These are phyloP conservation scores for Mizuhopecten yessoensis DNA, from an alignment of 1,140 invertebrate genomes.

Conservation along the genomic window DNA sequence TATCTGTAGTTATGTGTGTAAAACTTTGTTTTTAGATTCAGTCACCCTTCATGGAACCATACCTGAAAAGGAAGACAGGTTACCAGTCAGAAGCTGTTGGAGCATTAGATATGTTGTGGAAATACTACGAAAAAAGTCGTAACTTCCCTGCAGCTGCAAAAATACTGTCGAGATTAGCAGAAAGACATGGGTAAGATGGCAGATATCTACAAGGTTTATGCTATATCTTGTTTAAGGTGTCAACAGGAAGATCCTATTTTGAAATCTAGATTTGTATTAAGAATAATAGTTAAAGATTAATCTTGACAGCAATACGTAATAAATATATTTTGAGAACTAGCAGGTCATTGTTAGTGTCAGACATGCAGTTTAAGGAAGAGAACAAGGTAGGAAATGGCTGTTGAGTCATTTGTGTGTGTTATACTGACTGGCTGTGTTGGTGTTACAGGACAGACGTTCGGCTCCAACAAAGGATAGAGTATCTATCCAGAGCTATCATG, in stretches of 20 bases:
- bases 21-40: constrained; percentile 80
- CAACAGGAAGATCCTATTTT: too few species aligned
- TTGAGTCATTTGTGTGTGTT: too few species aligned
- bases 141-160: constrained; percentile 97
- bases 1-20: constrained; percentile 45
- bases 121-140: constrained; percentile 95
- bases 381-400: too few species aligned
- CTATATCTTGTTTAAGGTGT: too few species aligned
- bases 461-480: constrained; percentile 90
- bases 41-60: constrained; percentile 92
- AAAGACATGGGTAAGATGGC: constrained; percentile 88
- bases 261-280: too few species aligned
- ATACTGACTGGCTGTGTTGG: neutral
- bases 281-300: too few species aligned
- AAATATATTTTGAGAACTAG: too few species aligned
- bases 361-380: too few species aligned
- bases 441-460: constrained; percentile 81
- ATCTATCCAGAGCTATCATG: constrained; percentile 96
- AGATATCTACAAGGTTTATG: neutral
- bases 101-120: constrained; percentile 95
- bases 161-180: constrained; percentile 94
- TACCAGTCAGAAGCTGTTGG: constrained; percentile 83
- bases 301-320: too few species aligned
- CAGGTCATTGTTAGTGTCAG: too few species aligned
- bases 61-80: constrained; percentile 87